A percentile compares a stretch with the other conserved stretches of the same genome.
Evolutionary conservation across 2,888 invertebrate genomes (phyloP).

Genomic region (Harpalus rubripes): DNA sequence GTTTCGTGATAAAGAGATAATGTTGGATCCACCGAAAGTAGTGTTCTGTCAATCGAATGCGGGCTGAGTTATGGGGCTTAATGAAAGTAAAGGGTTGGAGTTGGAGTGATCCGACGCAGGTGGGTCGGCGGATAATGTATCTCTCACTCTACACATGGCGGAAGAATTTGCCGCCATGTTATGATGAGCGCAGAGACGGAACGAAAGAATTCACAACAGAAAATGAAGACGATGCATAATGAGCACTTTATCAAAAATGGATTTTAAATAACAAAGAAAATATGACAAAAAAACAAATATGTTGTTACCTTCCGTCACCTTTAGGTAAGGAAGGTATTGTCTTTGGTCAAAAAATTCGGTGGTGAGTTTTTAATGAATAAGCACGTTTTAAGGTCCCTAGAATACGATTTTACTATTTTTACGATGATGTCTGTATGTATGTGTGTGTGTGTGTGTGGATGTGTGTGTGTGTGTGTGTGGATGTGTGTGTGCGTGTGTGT

Average conservation of each 20-base stretch:
- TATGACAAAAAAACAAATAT: too few relatives aligned
- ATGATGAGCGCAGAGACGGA: background rate
- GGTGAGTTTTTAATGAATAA: too few relatives aligned
- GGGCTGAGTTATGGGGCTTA: constrained; percentile 44
- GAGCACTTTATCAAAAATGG: background rate
- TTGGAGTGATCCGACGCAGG: constrained; percentile 24
- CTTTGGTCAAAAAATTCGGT: too few relatives aligned
- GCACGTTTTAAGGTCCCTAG: too few relatives aligned
- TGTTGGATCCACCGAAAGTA: constrained; percentile 18
- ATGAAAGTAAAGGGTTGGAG: constrained; percentile 51
- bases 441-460: too few relatives aligned
- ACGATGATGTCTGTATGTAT: too few relatives aligned
- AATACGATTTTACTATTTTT: too few relatives aligned
- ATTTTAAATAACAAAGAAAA: too few relatives aligned
- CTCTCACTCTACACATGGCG: constrained; percentile 32
- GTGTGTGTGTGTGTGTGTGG: too few relatives aligned
- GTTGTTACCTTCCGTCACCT: too few relatives aligned
- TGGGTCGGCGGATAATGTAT: constrained; percentile 13
- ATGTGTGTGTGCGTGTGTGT: too few relatives aligned
- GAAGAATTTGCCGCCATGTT: constrained; percentile 39
- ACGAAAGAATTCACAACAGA: background rate
- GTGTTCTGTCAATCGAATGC: constrained; percentile 44
- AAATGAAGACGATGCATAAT: background rate
- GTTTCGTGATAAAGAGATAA: constrained; percentile 45
- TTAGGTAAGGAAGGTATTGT: too few relatives aligned